Percentiles rank a stretch among this genome's conserved stretches.
Evolutionary conservation across 2,888 invertebrate species (phyloP).

Genomic region (Dione vanillae): DNA sequence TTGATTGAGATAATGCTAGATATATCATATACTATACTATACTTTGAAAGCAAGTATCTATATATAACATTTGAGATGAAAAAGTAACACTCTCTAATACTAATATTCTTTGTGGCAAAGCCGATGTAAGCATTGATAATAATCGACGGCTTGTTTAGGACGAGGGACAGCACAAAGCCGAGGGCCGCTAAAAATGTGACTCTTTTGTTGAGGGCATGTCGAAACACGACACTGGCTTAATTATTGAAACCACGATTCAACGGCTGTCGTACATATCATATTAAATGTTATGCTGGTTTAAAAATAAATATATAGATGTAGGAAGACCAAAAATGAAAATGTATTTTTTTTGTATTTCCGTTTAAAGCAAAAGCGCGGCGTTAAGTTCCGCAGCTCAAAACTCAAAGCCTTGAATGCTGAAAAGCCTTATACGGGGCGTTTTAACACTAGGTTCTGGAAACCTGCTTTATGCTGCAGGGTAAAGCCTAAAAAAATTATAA

Average conservation of each 20-base stretch:
- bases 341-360: too few species aligned
- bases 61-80: constrained; percentile 5
- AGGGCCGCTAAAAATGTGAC: constrained; percentile 62
- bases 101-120: constrained; percentile 43
- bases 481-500: too few species aligned
- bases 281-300: not conserved
- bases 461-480: too few species aligned
- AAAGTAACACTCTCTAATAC: constrained; percentile 27
- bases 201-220: constrained; percentile 69
- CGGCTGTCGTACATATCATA: constrained; percentile 36
- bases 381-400: too few species aligned
- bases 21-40: too few species aligned
- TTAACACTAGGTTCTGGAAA: too few species aligned
- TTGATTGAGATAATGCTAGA: too few species aligned
- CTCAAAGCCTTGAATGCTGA: too few species aligned
- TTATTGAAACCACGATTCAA: constrained; percentile 58
- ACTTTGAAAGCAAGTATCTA: not conserved
- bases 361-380: too few species aligned
- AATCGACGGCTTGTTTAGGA: constrained; percentile 61
- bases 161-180: constrained; percentile 63
- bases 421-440: too few species aligned
- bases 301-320: not conserved
- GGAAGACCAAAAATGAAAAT: too few species aligned
- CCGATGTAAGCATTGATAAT: constrained; percentile 62
- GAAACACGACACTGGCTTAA: constrained; percentile 70